phyloP scores from a whole-genome alignment of 2,113 vertebrate genomes.

The Odobenus rosmarus region DNA sequence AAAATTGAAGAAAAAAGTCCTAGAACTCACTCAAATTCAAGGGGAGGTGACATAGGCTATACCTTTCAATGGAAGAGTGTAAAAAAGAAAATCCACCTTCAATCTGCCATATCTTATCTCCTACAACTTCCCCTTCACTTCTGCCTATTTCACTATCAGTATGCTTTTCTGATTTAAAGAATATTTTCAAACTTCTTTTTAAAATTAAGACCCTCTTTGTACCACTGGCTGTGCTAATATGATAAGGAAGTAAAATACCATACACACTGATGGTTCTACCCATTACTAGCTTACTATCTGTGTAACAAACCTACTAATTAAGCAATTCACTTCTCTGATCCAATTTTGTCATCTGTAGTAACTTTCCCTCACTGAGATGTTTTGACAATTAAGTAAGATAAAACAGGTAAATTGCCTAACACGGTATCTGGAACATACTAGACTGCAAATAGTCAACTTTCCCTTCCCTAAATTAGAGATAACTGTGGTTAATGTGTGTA shows the following conservation, averaged over 20 bases:
- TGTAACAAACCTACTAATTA: not conserved
- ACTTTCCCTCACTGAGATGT: not conserved
- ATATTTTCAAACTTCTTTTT: not conserved
- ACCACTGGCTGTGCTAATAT: not conserved
- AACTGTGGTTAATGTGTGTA: not conserved
- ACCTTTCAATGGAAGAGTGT: too few species aligned
- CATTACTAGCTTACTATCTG: not conserved
- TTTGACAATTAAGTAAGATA: constrained; percentile 46
- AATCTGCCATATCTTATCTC: not conserved
- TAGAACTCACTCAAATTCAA: not conserved
- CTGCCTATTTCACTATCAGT: not conserved
- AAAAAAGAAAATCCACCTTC: not conserved
- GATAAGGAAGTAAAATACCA: not conserved
- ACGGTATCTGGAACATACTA: not conserved
- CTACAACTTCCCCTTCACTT: not conserved
- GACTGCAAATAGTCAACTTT: not conserved
- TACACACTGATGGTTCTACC: not conserved
- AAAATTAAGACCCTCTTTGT: not conserved
- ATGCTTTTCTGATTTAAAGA: not conserved
- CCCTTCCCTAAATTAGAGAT: not conserved
- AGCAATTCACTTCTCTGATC: not conserved
- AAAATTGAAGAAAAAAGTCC: not conserved
- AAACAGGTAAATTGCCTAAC: not conserved
- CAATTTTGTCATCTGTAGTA: constrained; percentile 34
- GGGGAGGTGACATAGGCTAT: not conserved